Conservation (phyloP, 2,888 invertebrate species). For the Augiades crinisus region DNA sequence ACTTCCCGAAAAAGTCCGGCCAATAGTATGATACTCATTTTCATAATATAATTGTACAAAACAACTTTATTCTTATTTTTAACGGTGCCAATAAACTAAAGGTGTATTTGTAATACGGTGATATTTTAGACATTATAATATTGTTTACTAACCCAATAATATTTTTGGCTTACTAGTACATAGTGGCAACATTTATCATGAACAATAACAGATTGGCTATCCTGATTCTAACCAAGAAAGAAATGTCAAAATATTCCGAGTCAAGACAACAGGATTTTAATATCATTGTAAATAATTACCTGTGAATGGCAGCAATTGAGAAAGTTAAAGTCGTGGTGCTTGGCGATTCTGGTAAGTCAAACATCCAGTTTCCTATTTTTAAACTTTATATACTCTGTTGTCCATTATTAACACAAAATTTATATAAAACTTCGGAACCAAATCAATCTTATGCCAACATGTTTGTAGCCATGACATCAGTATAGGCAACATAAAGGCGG, state of each 20-base stretch:
- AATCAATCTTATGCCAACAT: constrained; percentile 56
- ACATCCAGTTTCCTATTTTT: constrained; percentile 13
- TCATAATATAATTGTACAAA: too few species aligned
- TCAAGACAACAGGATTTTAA: constrained; percentile 30
- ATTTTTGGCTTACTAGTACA: neutral
- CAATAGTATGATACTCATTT: too few species aligned
- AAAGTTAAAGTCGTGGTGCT: constrained; percentile 95
- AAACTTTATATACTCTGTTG: constrained; percentile 38
- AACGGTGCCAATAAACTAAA: too few species aligned
- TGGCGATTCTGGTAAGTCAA: constrained; percentile 91
- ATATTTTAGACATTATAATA: too few species aligned
- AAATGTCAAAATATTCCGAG: constrained; percentile 36
- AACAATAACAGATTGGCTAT: neutral
- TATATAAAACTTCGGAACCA: constrained; percentile 15
- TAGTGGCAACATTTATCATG: constrained; percentile 8
- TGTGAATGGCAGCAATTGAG: constrained; percentile 90
- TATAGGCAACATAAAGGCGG: constrained; percentile 47
- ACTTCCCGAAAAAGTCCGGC: too few species aligned
- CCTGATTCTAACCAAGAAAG: constrained; percentile 12
- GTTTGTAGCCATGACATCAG: constrained; percentile 50
- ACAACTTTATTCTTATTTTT: too few species aligned
- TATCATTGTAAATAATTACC: constrained; percentile 56
- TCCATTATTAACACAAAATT: constrained; percentile 20
- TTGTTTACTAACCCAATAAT: too few species aligned
- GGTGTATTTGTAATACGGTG: too few species aligned